phyloP scores from a whole-genome alignment of 2,888 invertebrate species.

The Pristionchus arcanus region DNA sequence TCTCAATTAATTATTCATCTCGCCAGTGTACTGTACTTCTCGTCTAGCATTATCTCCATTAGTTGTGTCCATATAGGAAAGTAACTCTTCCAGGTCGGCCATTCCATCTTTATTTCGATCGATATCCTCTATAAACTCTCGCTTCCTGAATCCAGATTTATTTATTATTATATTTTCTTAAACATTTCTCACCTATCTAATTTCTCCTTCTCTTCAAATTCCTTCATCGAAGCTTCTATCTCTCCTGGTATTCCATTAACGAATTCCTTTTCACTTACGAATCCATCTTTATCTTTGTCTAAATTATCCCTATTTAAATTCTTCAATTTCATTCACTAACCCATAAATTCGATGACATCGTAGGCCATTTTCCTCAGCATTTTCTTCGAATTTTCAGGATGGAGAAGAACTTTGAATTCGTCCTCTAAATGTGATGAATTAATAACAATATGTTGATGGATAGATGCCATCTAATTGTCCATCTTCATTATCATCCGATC shows the following conservation, averaged over 20 bases:
- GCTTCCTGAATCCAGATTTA: not conserved
- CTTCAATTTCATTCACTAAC: not conserved
- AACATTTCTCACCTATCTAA: not conserved
- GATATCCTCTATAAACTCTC: slow-evolving; percentile 51
- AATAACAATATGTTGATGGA: not conserved
- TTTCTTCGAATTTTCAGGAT: slow-evolving; percentile 47
- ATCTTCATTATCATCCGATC: slow-evolving; percentile 66
- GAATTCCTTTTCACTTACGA: slow-evolving; percentile 41
- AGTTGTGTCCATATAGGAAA: slow-evolving; percentile 7
- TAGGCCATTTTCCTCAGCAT: not conserved
- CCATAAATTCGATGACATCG: slow-evolving; percentile 23
- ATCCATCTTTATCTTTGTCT: slow-evolving; percentile 44
- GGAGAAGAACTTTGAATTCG: slow-evolving; percentile 39
- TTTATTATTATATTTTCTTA: not conserved
- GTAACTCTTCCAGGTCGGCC: slow-evolving; percentile 29
- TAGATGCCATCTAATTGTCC: slow-evolving; percentile 54
- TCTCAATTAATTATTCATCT: not conserved
- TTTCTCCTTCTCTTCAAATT: slow-evolving; percentile 51
- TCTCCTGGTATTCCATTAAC: slow-evolving; percentile 44
- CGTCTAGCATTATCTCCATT: slow-evolving; percentile 45
- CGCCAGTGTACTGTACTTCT: not conserved
- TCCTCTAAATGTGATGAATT: not conserved
- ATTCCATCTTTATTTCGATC: slow-evolving; percentile 49
- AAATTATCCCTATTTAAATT: not conserved
- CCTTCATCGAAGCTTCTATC: slow-evolving; percentile 46